These are phyloP conservation scores for Brachionus plicatilis DNA, from an alignment of 1,140 invertebrate species.

Conservation along the genomic window DNA sequence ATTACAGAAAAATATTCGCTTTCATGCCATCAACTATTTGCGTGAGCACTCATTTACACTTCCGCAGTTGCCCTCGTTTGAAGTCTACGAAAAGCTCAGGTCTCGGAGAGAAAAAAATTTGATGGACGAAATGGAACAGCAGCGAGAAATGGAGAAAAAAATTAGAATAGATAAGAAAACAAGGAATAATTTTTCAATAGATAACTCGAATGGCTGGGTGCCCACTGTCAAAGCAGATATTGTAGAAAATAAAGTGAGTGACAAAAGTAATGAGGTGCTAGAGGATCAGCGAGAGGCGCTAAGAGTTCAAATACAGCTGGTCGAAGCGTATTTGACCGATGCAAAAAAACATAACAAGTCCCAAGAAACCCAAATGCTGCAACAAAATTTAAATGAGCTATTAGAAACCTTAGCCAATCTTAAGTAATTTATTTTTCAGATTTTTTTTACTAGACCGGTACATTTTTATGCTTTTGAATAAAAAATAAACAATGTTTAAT, in stretches of 20 bases:
- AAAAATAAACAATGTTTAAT: background rate
- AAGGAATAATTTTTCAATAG: background rate
- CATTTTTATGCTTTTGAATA: background rate
- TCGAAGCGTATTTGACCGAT: background rate
- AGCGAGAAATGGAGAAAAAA: background rate
- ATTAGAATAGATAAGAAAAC: background rate
- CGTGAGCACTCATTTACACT: conserved; percentile 17
- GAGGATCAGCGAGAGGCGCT: background rate
- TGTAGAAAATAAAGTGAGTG: background rate
- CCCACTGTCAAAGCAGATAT: background rate
- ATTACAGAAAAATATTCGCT: conserved; percentile 24
- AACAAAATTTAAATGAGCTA: conserved; percentile 35
- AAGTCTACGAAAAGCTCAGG: conserved; percentile 12
- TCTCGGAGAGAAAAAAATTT: background rate
- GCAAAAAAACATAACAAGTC: background rate
- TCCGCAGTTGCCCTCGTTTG: background rate
- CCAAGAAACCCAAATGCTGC: background rate
- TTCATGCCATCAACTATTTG: conserved; percentile 26
- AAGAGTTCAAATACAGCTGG: conserved; percentile 5
- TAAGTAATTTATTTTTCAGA: background rate
- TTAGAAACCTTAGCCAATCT: background rate
- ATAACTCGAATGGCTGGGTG: conserved; percentile 12
- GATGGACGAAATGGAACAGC: conserved; percentile 27
- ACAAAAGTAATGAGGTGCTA: background rate
- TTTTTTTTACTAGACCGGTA: background rate